These are phyloP conservation scores for Magallana angulata DNA, from an alignment of 1,140 invertebrate species.

Conservation along the genomic window DNA sequence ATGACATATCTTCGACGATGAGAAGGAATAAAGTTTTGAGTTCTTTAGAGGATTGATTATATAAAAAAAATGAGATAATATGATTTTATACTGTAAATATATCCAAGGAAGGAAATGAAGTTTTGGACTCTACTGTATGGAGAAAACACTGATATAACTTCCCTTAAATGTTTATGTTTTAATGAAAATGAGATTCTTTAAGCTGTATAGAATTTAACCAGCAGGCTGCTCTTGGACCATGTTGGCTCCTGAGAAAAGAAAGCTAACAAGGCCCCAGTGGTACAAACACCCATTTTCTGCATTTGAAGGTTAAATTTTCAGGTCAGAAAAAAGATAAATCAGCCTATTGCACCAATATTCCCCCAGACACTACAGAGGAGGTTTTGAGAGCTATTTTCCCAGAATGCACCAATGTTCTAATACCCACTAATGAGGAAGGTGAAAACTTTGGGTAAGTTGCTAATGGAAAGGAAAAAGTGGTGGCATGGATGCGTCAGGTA, in stretches of 20 bases:
- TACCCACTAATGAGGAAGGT: constrained; percentile 37
- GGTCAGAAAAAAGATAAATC: constrained; percentile 47
- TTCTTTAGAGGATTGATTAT: too few relatives aligned
- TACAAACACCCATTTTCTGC: neutral
- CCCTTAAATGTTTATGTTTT: neutral
- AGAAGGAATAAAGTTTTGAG: too few relatives aligned
- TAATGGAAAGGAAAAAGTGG: neutral
- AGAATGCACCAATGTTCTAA: constrained; percentile 43
- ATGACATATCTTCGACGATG: too few relatives aligned
- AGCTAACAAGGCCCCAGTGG: neutral
- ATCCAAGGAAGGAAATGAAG: too few relatives aligned
- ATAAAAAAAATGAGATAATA: too few relatives aligned
- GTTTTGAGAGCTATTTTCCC: constrained; percentile 41
- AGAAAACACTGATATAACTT: constrained; percentile 22
- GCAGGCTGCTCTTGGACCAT: neutral
- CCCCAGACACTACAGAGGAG: constrained; percentile 40
- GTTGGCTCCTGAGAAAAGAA: neutral
- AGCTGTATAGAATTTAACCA: neutral
- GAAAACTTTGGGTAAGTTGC: constrained; percentile 44
- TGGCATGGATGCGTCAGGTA: neutral
- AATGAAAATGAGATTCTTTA: neutral
- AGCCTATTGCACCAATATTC: constrained; percentile 44
- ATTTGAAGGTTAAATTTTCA: constrained; percentile 39
- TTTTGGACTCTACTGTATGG: neutral
- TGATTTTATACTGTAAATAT: too few relatives aligned